Evolutionary conservation across 2,797 vertebrate genomes (phyloP), one percentile per base, ranked within the genome.

Genomic region (Danio albolineatus): DNA sequence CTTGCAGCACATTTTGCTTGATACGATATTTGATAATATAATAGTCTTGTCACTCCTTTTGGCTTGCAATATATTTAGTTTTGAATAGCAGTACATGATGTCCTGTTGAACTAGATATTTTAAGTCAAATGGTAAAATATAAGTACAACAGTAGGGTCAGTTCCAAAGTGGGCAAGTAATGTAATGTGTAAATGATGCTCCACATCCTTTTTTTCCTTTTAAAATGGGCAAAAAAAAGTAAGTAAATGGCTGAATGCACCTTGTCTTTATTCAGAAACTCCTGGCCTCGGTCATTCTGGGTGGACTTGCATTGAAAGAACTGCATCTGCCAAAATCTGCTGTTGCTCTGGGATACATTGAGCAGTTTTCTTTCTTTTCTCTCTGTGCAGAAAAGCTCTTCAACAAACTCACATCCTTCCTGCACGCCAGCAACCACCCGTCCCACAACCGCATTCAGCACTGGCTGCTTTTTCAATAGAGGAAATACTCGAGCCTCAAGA

Each of bases 341-440:
- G 64, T 89, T 60, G 39, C 83, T 87, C 39, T 61, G 86, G 54
- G 85, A 86, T 84, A 91, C 90, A 83, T 82, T 76, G 78, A 86
- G 77, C 79, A 84, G 73, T 86, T 89, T 91, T 89, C 87, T 92
- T 89, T 65, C 87, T 91, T 89, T 65, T 61, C 56, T 61, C 59
- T 60, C 43, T 88, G 86, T 82, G 86, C 66, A 85, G 64, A 91
- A 73, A 89, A 89, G 81, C 89, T 89, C 88, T 92, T 91, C 87
- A 92, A 86, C 85, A 90, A 91, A 89, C 85, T 89, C 87, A 89
- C 89, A 92, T 92, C 91, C 89, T 91, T 92, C 90, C 91, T 93
- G 86, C 75, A 85, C 43, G 49, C 53, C 67, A 44, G 10, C 66
- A 44, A 39, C 62, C 71, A 84, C 65, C 77, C 72, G 66, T 76